Evolutionary conservation across 2,797 vertebrate species (phyloP), one percentile per base, ranked within the genome.

Genomic region (Aplochiton taeniatus): DNA sequence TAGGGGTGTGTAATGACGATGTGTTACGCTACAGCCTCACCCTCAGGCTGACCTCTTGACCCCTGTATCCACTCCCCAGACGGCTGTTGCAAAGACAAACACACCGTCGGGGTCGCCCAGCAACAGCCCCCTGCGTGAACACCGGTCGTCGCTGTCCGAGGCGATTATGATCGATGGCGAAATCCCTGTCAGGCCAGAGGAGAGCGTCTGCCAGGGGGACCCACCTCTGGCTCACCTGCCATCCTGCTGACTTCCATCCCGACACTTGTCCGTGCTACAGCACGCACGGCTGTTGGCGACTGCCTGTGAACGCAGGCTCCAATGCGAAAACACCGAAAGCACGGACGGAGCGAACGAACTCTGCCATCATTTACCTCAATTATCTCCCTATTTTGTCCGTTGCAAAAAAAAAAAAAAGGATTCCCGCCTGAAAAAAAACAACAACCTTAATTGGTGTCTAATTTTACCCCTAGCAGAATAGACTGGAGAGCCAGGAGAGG

Each of bases 361-460:
- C 68, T 52, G 68, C 65, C 54, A 62, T 74, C 70, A 81, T 87
- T 45, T 17, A 46, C 68, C 73, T 63, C 66, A 63, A 72, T 76
- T 58, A 61, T 70, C 31, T 69, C 11, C 42, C 60, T 79, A 55
- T 16, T n/a, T 18, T 4, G 2, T 65, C 31, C 6, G 31, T 31
- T 31, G 31, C 6, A 31, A 2, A 2, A 31, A 31, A 31, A 31
- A 31, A 31, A 31, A 6, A 31, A 31, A 31, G 6, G 31, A 31
- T 74, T 74, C 49, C 71, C 20, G 61, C 42, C 64, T 75, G 69
- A 82, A 84, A 72, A 86, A 85, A 82, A 84, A 72, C 85, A 85
- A 84, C 78, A 85, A 70, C 67, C 68, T 79, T 84, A 87, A 89
- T 81, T 87, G 84, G 84, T 61, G 69, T 75, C 86, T 84, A 87